Conservation (phyloP, 2,797 vertebrate species). For the Scleropages formosus region DNA sequence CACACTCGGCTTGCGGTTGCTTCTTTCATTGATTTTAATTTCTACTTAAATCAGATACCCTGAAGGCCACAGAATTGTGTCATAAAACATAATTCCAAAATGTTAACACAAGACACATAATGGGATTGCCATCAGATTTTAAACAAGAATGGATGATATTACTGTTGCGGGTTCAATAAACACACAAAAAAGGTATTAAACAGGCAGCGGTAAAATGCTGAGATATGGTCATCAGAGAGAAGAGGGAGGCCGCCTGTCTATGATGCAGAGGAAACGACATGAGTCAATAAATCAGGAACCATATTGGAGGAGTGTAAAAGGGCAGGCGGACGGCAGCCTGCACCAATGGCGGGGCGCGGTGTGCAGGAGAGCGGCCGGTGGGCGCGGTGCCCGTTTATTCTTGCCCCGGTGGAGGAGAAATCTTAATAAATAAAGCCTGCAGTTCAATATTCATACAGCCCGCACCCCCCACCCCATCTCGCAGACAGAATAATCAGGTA, state of each 20-base stretch:
- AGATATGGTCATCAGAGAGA: conserved; percentile 23
- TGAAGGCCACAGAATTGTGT: neutral
- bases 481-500: conserved; percentile 32
- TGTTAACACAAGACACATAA: conserved; percentile 51
- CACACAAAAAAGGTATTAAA: neutral
- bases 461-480: neutral
- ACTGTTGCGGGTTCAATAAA: neutral
- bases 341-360: neutral
- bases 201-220: neutral
- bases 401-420: neutral
- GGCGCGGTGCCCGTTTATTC: neutral
- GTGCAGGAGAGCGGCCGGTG: neutral
- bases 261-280: conserved; percentile 65
- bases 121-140: conserved; percentile 61
- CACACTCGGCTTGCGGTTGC: no score
- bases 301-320: conserved; percentile 32
- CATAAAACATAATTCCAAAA: conserved; percentile 42
- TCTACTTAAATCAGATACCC: conserved; percentile 15
- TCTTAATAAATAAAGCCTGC: conserved; percentile 30
- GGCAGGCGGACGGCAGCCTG: neutral
- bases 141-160: conserved; percentile 38
- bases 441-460: conserved; percentile 25
- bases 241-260: conserved; percentile 65
- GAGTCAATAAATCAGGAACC: conserved; percentile 67
- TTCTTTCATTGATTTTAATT: conserved; percentile 20